Evolutionary conservation across 2,888 invertebrate genomes (phyloP), one percentile per base, ranked within the genome.

Genomic region (Lasioglossum oenotherae): DNA sequence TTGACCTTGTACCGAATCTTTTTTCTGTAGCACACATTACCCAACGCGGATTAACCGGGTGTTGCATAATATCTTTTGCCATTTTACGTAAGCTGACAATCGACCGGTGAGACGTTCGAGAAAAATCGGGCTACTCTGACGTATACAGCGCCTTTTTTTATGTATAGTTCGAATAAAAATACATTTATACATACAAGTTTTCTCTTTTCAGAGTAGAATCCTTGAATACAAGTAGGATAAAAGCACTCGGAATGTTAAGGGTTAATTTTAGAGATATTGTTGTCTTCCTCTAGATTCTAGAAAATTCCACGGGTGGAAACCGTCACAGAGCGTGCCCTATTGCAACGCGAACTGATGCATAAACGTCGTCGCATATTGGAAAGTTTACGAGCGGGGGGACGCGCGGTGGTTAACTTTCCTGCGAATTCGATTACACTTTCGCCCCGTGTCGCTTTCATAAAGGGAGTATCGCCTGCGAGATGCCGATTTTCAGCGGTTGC

Each of bases 61-160:
- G 72, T 86, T 82, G 77, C 35, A 81, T 74, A 84, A 53, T 53
- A 86, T 53, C 53, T 41, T 46, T 31, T 6, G 76, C 60, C 79
- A 46, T 46, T 86, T 86, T 86, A 74, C 77, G 81, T 79, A 81
- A 84, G 76, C 75, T 67, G 84, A 77, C 84, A 69, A 84, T 86
- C 84, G 85, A 71, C 14, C 27, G 74, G 72, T 35, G 49, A 78
- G 78, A 69, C 64, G 75, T 60, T 77, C 46, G 27, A 4, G 71
- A 74, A 77, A 49, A 79, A 79, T 78, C 81, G 78, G 57, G 64
- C 64, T 74, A 73, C 53, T 78, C 69, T 53, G n/a, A 69, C 69
- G 49, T 60, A 49, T 23, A 31, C 31, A 38, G 14, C n/a, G 27
- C 10, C 44, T 60, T 73, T 44, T 31, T 71, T 71, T 12, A 10